These are phyloP conservation scores for Chrysopa pallens DNA, from an alignment of 1,140 invertebrate genomes.

Conservation along the genomic window DNA sequence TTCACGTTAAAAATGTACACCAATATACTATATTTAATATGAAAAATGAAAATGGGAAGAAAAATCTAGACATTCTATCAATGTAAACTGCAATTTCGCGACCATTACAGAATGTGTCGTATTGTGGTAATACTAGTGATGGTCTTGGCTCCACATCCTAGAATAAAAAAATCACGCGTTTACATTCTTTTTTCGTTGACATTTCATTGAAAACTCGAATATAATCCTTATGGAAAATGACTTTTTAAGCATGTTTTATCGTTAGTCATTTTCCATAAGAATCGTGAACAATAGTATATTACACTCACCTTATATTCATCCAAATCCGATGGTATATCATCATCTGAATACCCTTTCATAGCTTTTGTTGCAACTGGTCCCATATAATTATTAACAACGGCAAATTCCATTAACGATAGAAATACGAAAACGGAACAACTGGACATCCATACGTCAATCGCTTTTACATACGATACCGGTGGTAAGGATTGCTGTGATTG, in stretches of 20 bases:
- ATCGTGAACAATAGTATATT: too few species aligned
- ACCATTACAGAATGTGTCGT: constrained; percentile 69
- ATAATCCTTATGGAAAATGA: too few species aligned
- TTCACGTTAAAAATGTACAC: constrained; percentile 52
- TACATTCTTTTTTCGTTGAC: too few species aligned
- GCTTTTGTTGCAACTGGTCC: constrained; percentile 70
- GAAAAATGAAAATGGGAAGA: constrained; percentile 76
- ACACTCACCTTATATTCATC: constrained; percentile 52
- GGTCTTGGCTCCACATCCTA: constrained; percentile 28
- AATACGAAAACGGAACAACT: constrained; percentile 86
- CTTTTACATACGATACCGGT: constrained; percentile 79
- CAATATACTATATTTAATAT: constrained; percentile 77
- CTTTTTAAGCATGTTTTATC: too few species aligned
- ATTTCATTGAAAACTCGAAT: too few species aligned
- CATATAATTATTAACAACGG: constrained; percentile 84
- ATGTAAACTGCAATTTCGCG: constrained; percentile 70
- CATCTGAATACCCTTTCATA: constrained; percentile 80
- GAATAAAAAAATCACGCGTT: too few species aligned
- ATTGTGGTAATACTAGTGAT: constrained; percentile 39
- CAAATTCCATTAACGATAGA: constrained; percentile 82
- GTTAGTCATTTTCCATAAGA: too few species aligned
- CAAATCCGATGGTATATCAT: constrained; percentile 52
- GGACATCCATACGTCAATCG: constrained; percentile 87
- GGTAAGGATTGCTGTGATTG: constrained; percentile 80
- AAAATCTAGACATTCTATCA: constrained; percentile 70